These are phyloP conservation scores for Drosophila athabasca DNA, from an alignment of 1,140 invertebrate species.

Conservation along the genomic window DNA sequence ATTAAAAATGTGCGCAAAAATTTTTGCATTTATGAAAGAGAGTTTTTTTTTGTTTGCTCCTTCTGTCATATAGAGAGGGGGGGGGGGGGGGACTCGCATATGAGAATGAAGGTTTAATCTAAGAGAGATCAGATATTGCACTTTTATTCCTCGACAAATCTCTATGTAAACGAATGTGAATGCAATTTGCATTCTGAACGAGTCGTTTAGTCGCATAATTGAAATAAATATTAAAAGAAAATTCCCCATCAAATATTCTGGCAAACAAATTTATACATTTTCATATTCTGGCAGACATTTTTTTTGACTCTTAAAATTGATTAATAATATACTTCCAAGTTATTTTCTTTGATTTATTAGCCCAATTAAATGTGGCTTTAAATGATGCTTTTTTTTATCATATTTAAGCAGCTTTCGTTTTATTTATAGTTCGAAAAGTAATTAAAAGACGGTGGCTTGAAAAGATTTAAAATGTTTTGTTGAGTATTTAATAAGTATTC, in stretches of 20 bases:
- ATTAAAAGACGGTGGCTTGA: too few relatives aligned
- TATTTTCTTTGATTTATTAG: conserved; percentile 3
- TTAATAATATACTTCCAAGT: conserved; percentile 4
- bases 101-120: too few relatives aligned
- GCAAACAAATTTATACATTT: too few relatives aligned
- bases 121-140: conserved; percentile 33
- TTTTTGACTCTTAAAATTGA: conserved; percentile 5
- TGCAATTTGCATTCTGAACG: conserved; percentile 80
- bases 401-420: too few relatives aligned
- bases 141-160: conserved; percentile 52
- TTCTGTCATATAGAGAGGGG: conserved; percentile 12
- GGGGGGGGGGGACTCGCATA: neutral
- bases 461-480: too few relatives aligned
- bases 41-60: conserved; percentile 48
- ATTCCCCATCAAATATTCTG: conserved; percentile 33
- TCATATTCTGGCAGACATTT: too few relatives aligned
- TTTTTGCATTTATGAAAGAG: conserved; percentile 61
- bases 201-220: conserved; percentile 76
- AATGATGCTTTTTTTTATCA: neutral
- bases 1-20: conserved; percentile 52
- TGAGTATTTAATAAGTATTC: too few relatives aligned
- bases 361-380: neutral
- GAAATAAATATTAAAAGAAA: conserved; percentile 66
- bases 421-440: too few relatives aligned
- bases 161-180: conserved; percentile 53